These are phyloP conservation scores for Daubentonia madagascariensis DNA, from an alignment of 2,113 vertebrate genomes.

Conservation along the genomic window DNA sequence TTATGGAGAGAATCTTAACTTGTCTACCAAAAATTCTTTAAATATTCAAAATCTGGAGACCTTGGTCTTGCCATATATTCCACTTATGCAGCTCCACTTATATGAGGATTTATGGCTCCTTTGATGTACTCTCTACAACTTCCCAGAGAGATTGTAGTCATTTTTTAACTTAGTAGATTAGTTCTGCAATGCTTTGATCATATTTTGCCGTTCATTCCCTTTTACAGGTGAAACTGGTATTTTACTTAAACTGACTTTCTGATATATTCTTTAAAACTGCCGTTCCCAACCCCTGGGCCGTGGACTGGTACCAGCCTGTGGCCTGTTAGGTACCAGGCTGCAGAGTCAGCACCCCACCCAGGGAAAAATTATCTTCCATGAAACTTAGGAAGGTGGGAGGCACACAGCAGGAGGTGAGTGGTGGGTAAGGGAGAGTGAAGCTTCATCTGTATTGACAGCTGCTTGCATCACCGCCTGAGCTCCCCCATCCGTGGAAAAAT, in stretches of 20 bases:
- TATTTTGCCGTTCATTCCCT: not conserved
- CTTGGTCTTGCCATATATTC: not conserved
- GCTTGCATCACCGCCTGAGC: too few species aligned
- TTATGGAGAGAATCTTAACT: not conserved
- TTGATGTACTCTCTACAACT: not conserved
- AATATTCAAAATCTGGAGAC: not conserved
- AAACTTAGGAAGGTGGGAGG: too few species aligned
- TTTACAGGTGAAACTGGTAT: not conserved
- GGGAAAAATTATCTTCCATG: too few species aligned
- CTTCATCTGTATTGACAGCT: too few species aligned
- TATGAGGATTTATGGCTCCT: not conserved
- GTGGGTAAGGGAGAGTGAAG: too few species aligned
- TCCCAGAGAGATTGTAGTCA: not conserved
- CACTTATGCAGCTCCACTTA: rapidly evolving
- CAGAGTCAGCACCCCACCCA: too few species aligned
- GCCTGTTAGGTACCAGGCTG: too few species aligned
- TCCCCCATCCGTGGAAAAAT: too few species aligned
- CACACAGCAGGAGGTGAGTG: too few species aligned
- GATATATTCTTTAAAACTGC: not conserved
- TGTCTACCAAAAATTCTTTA: not conserved
- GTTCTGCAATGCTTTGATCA: not conserved
- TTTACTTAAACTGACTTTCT: not conserved
- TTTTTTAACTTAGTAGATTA: not conserved
- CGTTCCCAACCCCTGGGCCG: too few species aligned
- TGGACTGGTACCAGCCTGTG: too few species aligned